A percentile compares a stretch with the other conserved stretches of the same genome.
These are phyloP conservation scores for Acleris holmiana DNA, from an alignment of 2,888 invertebrate genomes.

Conservation along the genomic window DNA sequence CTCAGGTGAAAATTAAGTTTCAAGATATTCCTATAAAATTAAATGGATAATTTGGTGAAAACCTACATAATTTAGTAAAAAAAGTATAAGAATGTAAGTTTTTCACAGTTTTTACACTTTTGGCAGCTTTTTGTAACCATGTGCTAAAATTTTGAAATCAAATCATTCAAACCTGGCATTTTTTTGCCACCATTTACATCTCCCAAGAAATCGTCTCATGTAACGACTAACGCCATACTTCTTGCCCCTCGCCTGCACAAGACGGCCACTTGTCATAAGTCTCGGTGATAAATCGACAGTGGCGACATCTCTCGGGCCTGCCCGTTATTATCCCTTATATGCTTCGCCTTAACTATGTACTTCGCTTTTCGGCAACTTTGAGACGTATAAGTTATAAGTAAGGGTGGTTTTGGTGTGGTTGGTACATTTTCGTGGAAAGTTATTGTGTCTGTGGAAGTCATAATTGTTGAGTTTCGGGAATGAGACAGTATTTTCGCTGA, in stretches of 20 bases:
- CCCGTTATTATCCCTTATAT: slow-evolving; percentile 78
- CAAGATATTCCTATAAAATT: too few relatives aligned
- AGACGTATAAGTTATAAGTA: neutral
- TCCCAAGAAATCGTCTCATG: slow-evolving; percentile 24
- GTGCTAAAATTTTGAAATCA: too few relatives aligned
- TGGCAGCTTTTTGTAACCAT: too few relatives aligned
- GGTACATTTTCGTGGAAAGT: slow-evolving; percentile 3
- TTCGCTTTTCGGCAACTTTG: neutral
- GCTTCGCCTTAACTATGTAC: slow-evolving; percentile 42
- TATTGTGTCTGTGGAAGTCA: slow-evolving; percentile 23
- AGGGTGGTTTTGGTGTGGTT: neutral
- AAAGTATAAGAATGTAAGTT: too few relatives aligned
- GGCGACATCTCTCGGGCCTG: slow-evolving; percentile 74
- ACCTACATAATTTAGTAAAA: too few relatives aligned
- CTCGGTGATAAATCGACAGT: slow-evolving; percentile 76
- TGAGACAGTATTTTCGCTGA: neutral
- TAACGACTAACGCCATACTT: slow-evolving; percentile 22
- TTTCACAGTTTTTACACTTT: too few relatives aligned
- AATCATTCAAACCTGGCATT: too few relatives aligned
- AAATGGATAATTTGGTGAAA: too few relatives aligned
- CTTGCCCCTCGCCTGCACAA: slow-evolving; percentile 55
- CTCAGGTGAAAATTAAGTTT: too few relatives aligned
- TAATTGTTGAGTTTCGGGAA: slow-evolving; percentile 14
- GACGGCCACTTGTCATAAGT: slow-evolving; percentile 82
- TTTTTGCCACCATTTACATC: neutral